Percentiles rank a stretch among this genome's conserved stretches.
Evolutionary conservation across 1,140 invertebrate species (phyloP).

Genomic region (Zaprionus taronus): DNA sequence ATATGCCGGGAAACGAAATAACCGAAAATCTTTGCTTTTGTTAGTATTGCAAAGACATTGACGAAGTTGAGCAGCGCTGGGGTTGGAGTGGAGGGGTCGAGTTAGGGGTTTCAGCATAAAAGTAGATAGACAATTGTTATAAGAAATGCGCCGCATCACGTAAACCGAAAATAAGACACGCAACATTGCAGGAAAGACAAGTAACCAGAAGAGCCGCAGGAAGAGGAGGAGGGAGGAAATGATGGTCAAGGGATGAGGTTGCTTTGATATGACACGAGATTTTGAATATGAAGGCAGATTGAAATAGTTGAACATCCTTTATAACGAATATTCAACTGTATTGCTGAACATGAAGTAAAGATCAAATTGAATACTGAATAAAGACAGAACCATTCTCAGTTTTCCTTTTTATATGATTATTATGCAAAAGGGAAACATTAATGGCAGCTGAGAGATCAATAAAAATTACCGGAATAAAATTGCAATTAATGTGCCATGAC

Average conservation of each 20-base stretch:
- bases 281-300: conserved; percentile 11
- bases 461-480: conserved; percentile 63
- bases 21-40: conserved; percentile 25
- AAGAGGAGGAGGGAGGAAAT: background rate
- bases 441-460: conserved; percentile 50
- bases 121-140: conserved; percentile 34
- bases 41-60: conserved; percentile 36
- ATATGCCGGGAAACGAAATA: conserved; percentile 41
- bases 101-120: conserved; percentile 3
- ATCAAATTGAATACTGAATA: background rate
- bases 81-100: conserved; percentile 15
- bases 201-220: background rate
- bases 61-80: conserved; percentile 31
- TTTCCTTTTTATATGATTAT: conserved; percentile 12
- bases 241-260: conserved; percentile 8
- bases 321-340: background rate
- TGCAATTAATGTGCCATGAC: conserved; percentile 68
- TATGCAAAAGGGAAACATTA: conserved; percentile 49
- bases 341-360: background rate
- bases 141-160: conserved; percentile 50
- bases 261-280: conserved; percentile 28
- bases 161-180: conserved; percentile 45
- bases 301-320: background rate
- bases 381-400: background rate
- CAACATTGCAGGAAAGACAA: conserved; percentile 29